Evolutionary conservation across 1,140 invertebrate genomes (phyloP).

Genomic region (Penaeus vannamei): DNA sequence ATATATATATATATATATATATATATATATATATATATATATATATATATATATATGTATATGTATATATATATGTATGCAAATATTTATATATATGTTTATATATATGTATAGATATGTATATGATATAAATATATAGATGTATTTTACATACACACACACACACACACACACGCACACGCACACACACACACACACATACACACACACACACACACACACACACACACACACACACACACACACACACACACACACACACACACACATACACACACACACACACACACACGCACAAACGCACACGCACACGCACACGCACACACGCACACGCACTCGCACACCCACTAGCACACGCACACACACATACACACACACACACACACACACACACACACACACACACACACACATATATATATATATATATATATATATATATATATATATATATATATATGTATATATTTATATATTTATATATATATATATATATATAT

Average conservation of each 20-base stretch:
- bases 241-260: slow-evolving; percentile 9
- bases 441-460: no score
- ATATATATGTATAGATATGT: not conserved
- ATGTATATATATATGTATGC: not conserved
- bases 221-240: slow-evolving; percentile 1
- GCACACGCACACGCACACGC: no score
- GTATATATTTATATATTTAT: no score
- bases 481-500: no score
- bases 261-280: slow-evolving; percentile 20
- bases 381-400: no score
- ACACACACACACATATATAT: no score
- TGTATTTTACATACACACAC: slow-evolving; percentile 10
- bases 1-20: not conserved
- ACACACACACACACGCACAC: slow-evolving; percentile 1
- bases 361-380: no score
- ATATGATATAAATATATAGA: no score
- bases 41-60: slow-evolving; percentile 20
- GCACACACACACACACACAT: slow-evolving; percentile 4
- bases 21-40: slow-evolving; percentile 30
- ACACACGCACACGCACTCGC: no score
- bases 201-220: slow-evolving; percentile 8
- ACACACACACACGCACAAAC: slow-evolving; percentile 3
- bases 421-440: no score
- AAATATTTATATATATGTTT: no score
- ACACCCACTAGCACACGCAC: no score